Conservation (phyloP, 2,888 invertebrate genomes). For the Exephanes ischioxanthus region DNA sequence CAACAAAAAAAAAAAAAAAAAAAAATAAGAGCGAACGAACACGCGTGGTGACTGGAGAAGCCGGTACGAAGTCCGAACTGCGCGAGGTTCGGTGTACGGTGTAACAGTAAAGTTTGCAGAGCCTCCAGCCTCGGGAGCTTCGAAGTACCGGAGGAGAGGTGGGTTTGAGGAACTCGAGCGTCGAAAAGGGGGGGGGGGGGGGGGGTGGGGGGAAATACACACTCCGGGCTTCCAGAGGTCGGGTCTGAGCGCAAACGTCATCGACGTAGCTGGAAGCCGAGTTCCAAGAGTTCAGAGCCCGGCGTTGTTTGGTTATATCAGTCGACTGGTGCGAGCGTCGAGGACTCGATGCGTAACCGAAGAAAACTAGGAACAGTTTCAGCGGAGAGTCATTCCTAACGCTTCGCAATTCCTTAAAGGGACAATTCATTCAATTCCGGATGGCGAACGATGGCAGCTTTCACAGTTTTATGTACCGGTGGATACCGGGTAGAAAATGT, state of each 20-base stretch:
- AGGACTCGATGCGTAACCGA: conserved; percentile 10
- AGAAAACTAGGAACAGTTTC: conserved; percentile 7
- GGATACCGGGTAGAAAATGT: conserved; percentile 3
- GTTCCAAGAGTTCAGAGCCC: conserved; percentile 40
- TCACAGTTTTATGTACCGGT: conserved; percentile 43
- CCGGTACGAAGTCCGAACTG: conserved; percentile 39
- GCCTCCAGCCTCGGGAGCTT: conserved; percentile 21
- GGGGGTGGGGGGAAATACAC: conserved; percentile 6
- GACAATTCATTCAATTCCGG: conserved; percentile 41
- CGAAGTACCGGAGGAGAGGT: conserved; percentile 13
- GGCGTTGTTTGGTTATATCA: neutral
- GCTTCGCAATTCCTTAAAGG: conserved; percentile 35
- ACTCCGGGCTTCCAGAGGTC: conserved; percentile 9
- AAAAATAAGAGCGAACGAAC: conserved; percentile 7
- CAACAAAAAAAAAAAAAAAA: neutral
- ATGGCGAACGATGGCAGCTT: conserved; percentile 28
- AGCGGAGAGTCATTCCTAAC: neutral
- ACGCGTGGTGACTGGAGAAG: conserved; percentile 37
- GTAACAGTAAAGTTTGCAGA: conserved; percentile 22
- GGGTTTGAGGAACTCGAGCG: neutral
- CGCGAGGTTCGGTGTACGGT: conserved; percentile 29
- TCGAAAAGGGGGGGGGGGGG: conserved; percentile 19
- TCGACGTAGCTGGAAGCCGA: conserved; percentile 49
- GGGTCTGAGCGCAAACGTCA: conserved; percentile 41
- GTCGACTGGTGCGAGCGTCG: neutral